These are phyloP conservation scores for Oreochromis spilurus DNA, from an alignment of 2,113 vertebrate species.

Conservation along the genomic window DNA sequence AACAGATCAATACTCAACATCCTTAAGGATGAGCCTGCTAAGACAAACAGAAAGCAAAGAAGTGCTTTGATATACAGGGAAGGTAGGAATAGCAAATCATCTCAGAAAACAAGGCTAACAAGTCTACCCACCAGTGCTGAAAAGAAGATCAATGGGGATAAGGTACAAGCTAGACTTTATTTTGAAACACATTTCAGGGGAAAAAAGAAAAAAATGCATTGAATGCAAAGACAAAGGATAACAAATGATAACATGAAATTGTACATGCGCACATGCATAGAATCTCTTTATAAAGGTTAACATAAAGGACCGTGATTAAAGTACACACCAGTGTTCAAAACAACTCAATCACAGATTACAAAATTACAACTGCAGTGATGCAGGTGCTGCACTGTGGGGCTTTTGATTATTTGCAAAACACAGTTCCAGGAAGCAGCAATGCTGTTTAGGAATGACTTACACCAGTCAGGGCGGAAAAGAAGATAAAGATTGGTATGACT, in stretches of 20 bases:
- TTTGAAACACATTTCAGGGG: neutral
- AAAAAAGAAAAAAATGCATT: neutral
- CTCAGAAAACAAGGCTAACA: constrained; percentile 28
- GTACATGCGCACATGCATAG: neutral
- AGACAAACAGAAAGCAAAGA: constrained; percentile 57
- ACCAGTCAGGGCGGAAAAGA: neutral
- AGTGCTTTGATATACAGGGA: constrained; percentile 47
- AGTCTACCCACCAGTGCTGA: constrained; percentile 2
- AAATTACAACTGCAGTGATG: neutral
- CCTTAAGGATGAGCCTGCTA: constrained; percentile 67
- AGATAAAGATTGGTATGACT: neutral
- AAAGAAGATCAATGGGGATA: constrained; percentile 16
- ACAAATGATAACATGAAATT: neutral
- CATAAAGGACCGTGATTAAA: neutral
- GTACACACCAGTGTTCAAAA: neutral
- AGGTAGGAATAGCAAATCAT: constrained; percentile 34
- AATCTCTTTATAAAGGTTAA: neutral
- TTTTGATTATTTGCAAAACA: neutral
- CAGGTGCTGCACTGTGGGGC: neutral
- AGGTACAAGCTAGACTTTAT: constrained; percentile 3
- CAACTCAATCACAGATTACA: neutral
- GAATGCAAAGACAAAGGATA: neutral
- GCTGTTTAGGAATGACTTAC: neutral
- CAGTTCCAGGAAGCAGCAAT: neutral
- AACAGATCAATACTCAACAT: constrained; percentile 69